These are phyloP conservation scores for Megalops atlanticus DNA, from an alignment of 2,113 vertebrate genomes.

Conservation along the genomic window DNA sequence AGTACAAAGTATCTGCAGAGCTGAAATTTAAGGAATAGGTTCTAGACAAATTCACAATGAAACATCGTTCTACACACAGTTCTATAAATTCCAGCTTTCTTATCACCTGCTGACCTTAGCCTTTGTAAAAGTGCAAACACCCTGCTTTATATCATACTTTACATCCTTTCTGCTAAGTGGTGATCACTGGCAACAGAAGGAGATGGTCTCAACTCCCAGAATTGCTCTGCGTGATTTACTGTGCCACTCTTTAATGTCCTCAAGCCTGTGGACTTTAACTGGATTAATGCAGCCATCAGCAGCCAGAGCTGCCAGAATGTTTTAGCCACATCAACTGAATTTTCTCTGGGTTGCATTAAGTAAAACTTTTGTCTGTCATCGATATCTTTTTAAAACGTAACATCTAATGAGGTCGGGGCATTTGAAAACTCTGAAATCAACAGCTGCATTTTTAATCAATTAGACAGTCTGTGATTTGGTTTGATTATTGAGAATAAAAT, in stretches of 20 bases:
- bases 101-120: not conserved
- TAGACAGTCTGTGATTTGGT: not conserved
- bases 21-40: no score
- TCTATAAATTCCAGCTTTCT: not conserved
- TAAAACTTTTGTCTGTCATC: not conserved
- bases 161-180: not conserved
- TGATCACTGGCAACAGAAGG: not conserved
- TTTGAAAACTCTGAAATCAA: not conserved
- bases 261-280: not conserved
- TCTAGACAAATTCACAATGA: no score
- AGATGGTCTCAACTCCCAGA: not conserved
- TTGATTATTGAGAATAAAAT: not conserved
- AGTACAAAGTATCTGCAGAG: no score
- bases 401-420: not conserved
- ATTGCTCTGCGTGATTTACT: constrained; percentile 49
- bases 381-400: not conserved
- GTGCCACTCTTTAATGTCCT: constrained; percentile 40
- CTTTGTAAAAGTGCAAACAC: not conserved
- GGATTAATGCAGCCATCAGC: constrained; percentile 28
- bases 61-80: not conserved
- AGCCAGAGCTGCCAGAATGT: constrained; percentile 19
- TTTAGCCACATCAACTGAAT: constrained; percentile 44
- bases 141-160: not conserved
- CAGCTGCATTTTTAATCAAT: not conserved
- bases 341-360: constrained; percentile 40